These are phyloP conservation scores for Phenacoccus solenopsis DNA, from an alignment of 1,140 invertebrate species.

Conservation along the genomic window DNA sequence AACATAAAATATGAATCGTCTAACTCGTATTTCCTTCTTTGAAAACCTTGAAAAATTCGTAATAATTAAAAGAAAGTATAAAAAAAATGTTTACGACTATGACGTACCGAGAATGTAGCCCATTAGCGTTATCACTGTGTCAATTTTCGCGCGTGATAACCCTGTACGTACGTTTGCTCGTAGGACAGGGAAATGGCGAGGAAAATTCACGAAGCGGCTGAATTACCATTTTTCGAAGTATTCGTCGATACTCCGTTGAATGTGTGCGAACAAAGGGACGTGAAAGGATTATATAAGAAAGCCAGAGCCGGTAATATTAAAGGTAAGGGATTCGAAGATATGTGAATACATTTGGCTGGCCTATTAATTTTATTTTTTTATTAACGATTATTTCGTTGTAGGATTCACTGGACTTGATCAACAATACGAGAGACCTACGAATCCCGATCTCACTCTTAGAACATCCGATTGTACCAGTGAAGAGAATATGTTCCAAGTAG, in stretches of 20 bases:
- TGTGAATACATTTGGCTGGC: neutral
- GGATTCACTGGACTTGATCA: slow-evolving; percentile 98
- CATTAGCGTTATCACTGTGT: too few relatives aligned
- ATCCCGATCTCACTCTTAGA: slow-evolving; percentile 75
- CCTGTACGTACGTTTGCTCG: too few relatives aligned
- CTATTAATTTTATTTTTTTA: too few relatives aligned
- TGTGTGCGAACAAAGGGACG: slow-evolving; percentile 89
- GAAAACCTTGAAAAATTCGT: too few relatives aligned
- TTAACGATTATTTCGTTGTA: slow-evolving; percentile 30
- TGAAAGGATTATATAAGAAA: slow-evolving; percentile 97
- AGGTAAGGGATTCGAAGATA: slow-evolving; percentile 34
- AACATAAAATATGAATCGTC: too few relatives aligned
- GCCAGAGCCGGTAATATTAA: slow-evolving; percentile 86
- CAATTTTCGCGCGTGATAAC: too few relatives aligned
- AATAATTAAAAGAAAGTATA: too few relatives aligned
- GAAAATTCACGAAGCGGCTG: slow-evolving; percentile 71
- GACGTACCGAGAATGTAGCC: too few relatives aligned
- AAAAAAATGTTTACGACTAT: too few relatives aligned
- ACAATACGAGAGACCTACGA: slow-evolving; percentile 76
- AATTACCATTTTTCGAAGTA: slow-evolving; percentile 89
- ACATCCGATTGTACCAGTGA: slow-evolving; percentile 67
- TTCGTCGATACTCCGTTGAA: slow-evolving; percentile 91
- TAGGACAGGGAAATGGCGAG: slow-evolving; percentile 78
- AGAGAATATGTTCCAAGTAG: slow-evolving; percentile 53
- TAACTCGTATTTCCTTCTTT: too few relatives aligned